phyloP scores from a whole-genome alignment of 2,888 invertebrate genomes.

The Orthosia incerta region DNA sequence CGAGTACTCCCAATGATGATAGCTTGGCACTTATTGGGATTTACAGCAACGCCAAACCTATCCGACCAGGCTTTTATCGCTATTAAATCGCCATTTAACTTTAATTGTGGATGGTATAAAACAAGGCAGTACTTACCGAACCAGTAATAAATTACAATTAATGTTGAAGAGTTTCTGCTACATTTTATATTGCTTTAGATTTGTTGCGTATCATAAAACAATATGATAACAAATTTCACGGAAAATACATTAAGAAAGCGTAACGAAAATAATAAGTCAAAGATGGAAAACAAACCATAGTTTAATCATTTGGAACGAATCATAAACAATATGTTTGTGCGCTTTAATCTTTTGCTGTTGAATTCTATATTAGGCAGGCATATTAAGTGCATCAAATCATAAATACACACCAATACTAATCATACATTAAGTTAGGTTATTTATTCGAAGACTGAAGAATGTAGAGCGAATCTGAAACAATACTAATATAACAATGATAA shows the following conservation, averaged over 20 bases:
- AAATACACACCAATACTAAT: too few species aligned
- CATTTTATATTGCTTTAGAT: conserved; percentile 18
- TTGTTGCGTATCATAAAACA: conserved; percentile 2
- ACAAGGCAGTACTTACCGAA: conserved; percentile 13
- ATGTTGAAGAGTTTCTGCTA: not conserved
- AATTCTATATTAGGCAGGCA: not conserved
- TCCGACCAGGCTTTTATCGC: too few species aligned
- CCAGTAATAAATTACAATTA: not conserved
- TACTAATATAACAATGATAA: too few species aligned
- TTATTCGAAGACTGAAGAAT: too few species aligned
- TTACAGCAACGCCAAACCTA: too few species aligned
- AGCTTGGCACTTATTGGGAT: too few species aligned
- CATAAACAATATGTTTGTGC: not conserved
- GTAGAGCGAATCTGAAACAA: too few species aligned
- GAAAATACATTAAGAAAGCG: not conserved
- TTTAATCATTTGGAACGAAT: not conserved
- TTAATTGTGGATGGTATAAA: too few species aligned
- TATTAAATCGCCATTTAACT: too few species aligned
- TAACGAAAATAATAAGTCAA: not conserved
- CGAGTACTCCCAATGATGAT: too few species aligned
- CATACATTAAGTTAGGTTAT: too few species aligned
- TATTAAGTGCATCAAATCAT: too few species aligned
- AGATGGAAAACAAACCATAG: not conserved
- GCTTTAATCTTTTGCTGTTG: not conserved
- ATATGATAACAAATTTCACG: not conserved